A percentile compares a stretch with the other conserved stretches of the same genome.
These are phyloP conservation scores for Galerucella calmariensis DNA, from an alignment of 2,888 invertebrate genomes.

Conservation along the genomic window DNA sequence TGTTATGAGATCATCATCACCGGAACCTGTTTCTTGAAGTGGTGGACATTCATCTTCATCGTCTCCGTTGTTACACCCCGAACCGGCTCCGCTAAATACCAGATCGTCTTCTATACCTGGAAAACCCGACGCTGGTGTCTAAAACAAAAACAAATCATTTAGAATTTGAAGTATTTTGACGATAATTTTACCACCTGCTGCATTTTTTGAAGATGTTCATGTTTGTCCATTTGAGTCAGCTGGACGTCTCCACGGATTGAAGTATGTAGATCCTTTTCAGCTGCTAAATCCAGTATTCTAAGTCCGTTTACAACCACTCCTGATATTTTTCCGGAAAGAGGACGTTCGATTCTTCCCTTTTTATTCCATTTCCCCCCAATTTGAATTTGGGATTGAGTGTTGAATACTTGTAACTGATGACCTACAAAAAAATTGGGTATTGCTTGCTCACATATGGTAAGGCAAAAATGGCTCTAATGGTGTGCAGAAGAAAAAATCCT, in stretches of 20 bases:
- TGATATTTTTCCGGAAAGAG: conserved; percentile 89
- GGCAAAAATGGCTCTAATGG: too few species aligned
- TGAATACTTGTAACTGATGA: conserved; percentile 77
- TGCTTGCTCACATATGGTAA: too few species aligned
- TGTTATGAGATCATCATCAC: conserved; percentile 92
- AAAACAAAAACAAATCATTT: too few species aligned
- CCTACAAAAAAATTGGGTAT: conserved; percentile 65
- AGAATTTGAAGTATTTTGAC: too few species aligned
- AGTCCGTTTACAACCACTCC: conserved; percentile 90
- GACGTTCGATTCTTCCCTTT: conserved; percentile 77
- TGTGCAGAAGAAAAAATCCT: too few species aligned
- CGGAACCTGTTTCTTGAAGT: conserved; percentile 79
- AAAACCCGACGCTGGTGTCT: conserved; percentile 88
- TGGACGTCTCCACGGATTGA: conserved; percentile 86
- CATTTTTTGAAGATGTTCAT: conserved; percentile 84
- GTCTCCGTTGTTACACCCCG: conserved; percentile 88
- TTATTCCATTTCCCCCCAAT: conserved; percentile 86
- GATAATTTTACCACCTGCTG: conserved; percentile 74
- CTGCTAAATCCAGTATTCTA: conserved; percentile 85
- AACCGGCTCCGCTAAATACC: conserved; percentile 91
- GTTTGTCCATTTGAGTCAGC: conserved; percentile 78
- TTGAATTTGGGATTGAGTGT: conserved; percentile 89
- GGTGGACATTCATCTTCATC: conserved; percentile 94
- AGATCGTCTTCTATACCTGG: conserved; percentile 86
- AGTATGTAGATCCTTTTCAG: conserved; percentile 83